These are phyloP conservation scores for Anomalospiza imberbis DNA, from an alignment of 2,797 vertebrate species.

Conservation along the genomic window DNA sequence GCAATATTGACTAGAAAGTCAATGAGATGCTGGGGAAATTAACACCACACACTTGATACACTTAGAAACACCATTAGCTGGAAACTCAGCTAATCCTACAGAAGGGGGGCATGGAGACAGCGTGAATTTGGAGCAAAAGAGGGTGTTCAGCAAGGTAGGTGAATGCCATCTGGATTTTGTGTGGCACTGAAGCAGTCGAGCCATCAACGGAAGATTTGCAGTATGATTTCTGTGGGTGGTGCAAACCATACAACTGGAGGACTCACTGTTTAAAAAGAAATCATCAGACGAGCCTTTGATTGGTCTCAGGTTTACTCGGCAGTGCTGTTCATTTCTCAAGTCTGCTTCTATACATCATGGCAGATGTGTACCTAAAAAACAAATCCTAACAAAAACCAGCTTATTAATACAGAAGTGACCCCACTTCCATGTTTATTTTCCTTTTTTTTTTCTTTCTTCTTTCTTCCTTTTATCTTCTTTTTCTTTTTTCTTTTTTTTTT, in stretches of 20 bases:
- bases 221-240: neutral
- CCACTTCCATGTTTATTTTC: neutral
- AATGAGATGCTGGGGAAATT: constrained; percentile 59
- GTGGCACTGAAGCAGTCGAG: neutral
- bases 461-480: neutral
- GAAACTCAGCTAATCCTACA: constrained; percentile 20
- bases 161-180: neutral
- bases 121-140: neutral
- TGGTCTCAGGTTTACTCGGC: neutral
- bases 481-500: neutral
- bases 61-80: constrained; percentile 42
- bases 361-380: neutral
- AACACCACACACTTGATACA: constrained; percentile 42
- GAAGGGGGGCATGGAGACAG: neutral
- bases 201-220: neutral
- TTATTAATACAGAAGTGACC: neutral
- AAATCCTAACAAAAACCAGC: neutral
- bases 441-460: neutral
- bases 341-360: neutral
- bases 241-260: neutral
- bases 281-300: neutral
- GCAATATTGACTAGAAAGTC: constrained; percentile 56
- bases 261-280: neutral
- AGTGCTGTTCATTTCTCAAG: neutral
- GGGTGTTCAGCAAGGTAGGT: neutral